A percentile compares a stretch with the other conserved stretches of the same genome.
phyloP scores from a whole-genome alignment of 2,797 vertebrate species.

The Acomys russatus region DNA sequence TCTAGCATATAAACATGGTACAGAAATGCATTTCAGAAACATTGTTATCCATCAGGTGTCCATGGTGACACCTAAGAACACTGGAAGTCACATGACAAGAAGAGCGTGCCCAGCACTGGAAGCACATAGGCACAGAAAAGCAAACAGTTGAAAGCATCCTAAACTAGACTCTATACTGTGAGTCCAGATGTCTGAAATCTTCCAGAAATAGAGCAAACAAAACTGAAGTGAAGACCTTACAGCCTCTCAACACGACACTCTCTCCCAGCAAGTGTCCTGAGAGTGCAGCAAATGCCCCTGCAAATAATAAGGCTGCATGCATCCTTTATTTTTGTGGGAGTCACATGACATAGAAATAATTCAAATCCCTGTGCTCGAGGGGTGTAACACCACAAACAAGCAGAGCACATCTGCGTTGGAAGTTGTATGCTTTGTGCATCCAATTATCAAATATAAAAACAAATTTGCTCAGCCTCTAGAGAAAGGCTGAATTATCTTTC shows the following conservation, averaged over 20 bases:
- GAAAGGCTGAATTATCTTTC: slow-evolving; percentile 58
- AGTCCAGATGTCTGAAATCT: neutral
- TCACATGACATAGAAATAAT: slow-evolving; percentile 32
- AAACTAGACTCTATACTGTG: neutral
- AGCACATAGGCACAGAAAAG: neutral
- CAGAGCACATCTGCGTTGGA: neutral
- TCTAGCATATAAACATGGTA: neutral
- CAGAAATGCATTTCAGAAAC: neutral
- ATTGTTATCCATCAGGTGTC: neutral
- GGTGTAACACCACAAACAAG: neutral
- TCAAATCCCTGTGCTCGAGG: neutral
- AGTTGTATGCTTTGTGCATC: neutral
- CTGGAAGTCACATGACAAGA: neutral
- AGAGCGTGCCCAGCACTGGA: neutral
- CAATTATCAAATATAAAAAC: slow-evolving; percentile 64
- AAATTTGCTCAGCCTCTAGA: slow-evolving; percentile 51
- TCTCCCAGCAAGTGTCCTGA: neutral
- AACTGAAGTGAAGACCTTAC: neutral
- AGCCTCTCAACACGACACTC: neutral
- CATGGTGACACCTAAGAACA: neutral
- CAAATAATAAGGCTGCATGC: neutral
- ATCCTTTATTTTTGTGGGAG: neutral
- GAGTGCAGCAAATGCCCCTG: fast-evolving
- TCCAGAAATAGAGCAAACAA: neutral
- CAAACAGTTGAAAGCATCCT: neutral